These are phyloP conservation scores for Poecile montanus DNA, from an alignment of 2,797 vertebrate genomes.

Conservation along the genomic window DNA sequence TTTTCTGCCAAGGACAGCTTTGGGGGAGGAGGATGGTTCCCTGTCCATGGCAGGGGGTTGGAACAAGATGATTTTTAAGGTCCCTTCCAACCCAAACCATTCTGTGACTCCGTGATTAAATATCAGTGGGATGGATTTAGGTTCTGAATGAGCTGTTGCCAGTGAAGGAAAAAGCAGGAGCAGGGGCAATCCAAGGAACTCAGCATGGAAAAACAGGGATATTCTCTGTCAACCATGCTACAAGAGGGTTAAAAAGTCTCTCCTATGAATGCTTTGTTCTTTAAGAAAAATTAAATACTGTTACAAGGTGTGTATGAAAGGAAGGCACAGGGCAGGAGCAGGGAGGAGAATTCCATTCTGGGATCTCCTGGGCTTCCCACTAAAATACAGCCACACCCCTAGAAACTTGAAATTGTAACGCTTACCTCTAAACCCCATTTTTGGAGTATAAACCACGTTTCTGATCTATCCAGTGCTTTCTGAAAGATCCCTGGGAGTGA, in stretches of 20 bases:
- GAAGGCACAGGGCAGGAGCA: background rate
- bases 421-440: background rate
- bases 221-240: background rate
- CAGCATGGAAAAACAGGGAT: background rate
- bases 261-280: background rate
- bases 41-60: background rate
- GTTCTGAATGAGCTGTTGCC: background rate
- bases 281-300: background rate
- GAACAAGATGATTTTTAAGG: background rate
- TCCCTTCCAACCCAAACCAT: background rate
- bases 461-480: background rate
- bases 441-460: rapidly evolving
- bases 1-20: background rate
- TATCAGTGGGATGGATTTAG: background rate
- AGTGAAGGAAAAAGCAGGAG: background rate
- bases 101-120: background rate
- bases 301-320: background rate
- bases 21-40: background rate
- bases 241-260: background rate
- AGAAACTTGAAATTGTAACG: background rate
- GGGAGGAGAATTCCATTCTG: background rate
- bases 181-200: background rate
- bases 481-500: background rate
- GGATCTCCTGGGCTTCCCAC: background rate
- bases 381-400: background rate